A percentile compares a stretch with the other conserved stretches of the same genome.
Conservation (phyloP, 2,797 vertebrate genomes). For the Parambassis ranga region DNA sequence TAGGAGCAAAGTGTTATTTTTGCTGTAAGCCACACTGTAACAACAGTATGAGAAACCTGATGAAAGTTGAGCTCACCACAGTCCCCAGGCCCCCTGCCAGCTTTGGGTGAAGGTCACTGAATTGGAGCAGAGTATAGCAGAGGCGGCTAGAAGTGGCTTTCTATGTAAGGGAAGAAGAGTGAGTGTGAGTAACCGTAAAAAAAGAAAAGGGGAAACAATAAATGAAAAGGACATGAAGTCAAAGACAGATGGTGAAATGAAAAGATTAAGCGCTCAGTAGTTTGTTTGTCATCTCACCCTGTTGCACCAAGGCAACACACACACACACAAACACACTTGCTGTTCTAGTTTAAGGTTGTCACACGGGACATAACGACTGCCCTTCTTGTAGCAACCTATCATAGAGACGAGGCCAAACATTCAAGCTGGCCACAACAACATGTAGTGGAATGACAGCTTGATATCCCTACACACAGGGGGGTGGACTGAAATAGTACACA, state of each 20-base stretch:
- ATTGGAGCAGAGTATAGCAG: conserved; percentile 27
- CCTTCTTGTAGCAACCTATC: conserved; percentile 10
- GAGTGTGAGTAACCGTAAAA: not conserved
- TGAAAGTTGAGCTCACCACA: conserved; percentile 75
- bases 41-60: conserved; percentile 73
- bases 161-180: conserved; percentile 11
- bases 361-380: conserved; percentile 28
- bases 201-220: conserved; percentile 2
- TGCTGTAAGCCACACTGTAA: conserved; percentile 78
- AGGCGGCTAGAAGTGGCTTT: conserved; percentile 33
- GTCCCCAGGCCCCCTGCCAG: conserved; percentile 67
- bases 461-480: not conserved
- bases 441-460: not conserved
- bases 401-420: not conserved
- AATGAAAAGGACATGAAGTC: not conserved
- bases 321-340: too few species aligned
- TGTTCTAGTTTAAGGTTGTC: conserved; percentile 42
- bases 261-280: conserved; percentile 1
- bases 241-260: not conserved
- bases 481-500: not conserved
- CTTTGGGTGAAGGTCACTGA: conserved; percentile 62
- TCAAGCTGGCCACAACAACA: conserved; percentile 1
- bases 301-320: not conserved
- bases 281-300: conserved; percentile 37
- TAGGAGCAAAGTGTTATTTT: conserved; percentile 77